Percentiles rank a stretch among this genome's conserved stretches.
Conservation (phyloP, 2,113 vertebrate species). For the Anguilla japonica region DNA sequence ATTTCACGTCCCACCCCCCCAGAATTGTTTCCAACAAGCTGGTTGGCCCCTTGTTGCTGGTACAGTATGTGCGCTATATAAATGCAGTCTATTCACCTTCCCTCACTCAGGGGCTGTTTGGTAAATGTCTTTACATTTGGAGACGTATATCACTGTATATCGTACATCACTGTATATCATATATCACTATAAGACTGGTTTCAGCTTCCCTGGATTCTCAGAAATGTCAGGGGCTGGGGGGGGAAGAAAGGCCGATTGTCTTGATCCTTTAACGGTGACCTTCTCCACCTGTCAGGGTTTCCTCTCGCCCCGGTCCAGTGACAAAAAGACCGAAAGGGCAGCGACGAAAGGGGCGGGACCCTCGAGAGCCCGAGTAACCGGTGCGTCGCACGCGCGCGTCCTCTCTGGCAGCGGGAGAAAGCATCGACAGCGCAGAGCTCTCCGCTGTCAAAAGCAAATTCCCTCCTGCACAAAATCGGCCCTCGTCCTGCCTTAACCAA, state of each 20-base stretch:
- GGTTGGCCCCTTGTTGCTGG: too few species aligned
- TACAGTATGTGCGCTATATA: too few species aligned
- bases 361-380: background rate
- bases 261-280: background rate
- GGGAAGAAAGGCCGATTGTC: background rate
- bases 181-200: background rate
- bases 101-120: background rate
- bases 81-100: background rate
- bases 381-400: background rate
- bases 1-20: too few species aligned
- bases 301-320: background rate
- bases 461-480: background rate
- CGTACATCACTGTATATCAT: too few species aligned
- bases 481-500: background rate
- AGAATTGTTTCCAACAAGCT: too few species aligned
- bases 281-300: background rate
- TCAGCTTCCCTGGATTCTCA: background rate
- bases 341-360: background rate
- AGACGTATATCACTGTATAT: background rate
- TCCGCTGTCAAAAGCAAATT: background rate
- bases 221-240: background rate
- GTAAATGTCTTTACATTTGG: background rate
- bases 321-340: slow-evolving; percentile 9
- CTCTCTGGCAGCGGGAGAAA: background rate
- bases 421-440: background rate